Base-by-base conservation (phyloP, 2,797 vertebrate species). In the Knipowitschia caucasica region DNA sequence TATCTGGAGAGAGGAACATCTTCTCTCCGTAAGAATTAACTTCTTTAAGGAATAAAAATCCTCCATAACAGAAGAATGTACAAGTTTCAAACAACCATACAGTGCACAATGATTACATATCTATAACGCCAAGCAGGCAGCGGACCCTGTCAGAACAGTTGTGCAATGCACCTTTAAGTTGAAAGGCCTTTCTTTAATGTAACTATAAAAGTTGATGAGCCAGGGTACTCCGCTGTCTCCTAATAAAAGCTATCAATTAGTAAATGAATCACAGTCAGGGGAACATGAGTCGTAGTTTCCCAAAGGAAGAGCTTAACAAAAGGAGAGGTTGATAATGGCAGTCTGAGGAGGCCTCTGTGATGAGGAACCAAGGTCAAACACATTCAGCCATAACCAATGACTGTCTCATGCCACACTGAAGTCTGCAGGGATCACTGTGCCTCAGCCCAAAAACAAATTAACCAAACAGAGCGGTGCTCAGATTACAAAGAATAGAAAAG, bases 311-410 rank as follows among this genome's bases (percentile, higher is more conserved):
- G 12, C 65, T 52, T 27, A 56, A 3, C 39, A 29, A 63, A 45
- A 44, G 18, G 26, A 24, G 11, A 25, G 5, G 31, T 55, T 65
- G 44, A 18, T 51, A 49, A 68, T 58, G 52, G 9, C 51, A 26
- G 14, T 56, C 31, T 47, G 71, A 62, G 67, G 53, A 47, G 50
- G 26, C 67, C 69, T 23, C 25, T 38, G 5, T 47, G 43, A 75
- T 60, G 59, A 60, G 57, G 53, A 39, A 54, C 50, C 52, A 64
- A 84, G 76, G 81, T 82, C 76, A 71, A 25, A 67, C 47, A 33
- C 31, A 54, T 56, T 66, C 59, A 69, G 62, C 50, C 50, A 23
- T 64, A 69, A 77, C 59, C 57, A 66, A 56, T 63, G 67, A 62
- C 34, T 65, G 71, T 69, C 46, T 40, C 59, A 50, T 56, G 69